Evolutionary conservation across 2,888 invertebrate species (phyloP), one percentile per base, ranked within the genome.

Genomic region (Morpho deidamia): DNA sequence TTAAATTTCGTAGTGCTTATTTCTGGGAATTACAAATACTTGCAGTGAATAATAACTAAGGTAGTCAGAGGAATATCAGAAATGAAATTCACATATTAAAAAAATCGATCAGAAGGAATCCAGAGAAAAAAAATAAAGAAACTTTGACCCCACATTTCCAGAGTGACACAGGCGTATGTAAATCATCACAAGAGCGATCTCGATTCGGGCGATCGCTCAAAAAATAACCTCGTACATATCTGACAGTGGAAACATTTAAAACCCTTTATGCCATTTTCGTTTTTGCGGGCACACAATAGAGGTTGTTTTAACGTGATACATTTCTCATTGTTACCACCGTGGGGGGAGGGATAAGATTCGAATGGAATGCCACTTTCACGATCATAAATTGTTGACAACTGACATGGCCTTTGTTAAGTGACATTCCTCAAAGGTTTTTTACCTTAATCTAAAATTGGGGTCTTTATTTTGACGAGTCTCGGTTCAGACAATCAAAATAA

Each of bases 321-420:
- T 48, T 45, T 44, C 35, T 44, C 49, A 53, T 58, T 55, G 47
- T 53, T 38, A 47, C 56, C 45, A 42, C 47, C 32, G 44, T 34
- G 10, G 33, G 34, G 23, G 50, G 50, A 41, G 48, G 53, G 40
- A 53, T 53, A 52, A 42, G 56, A 59, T 47, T 48, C 43, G 48
- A 44, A 49, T 38, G 61, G 61, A 61, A 62, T 62, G 61, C 45
- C 42, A 55, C 62, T 62, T 61, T 61, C 62, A 57, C 57, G 61
- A 61, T 62, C 61, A 61, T 62, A 62, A 62, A 62, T 62, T 61
- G 59, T 62, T 59, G 62, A 62, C 62, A 59, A 61, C 57, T 61
- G 62, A 61, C 62, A 59, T 55, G 62, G 55, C 53, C 57, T 62
- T 62, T 62, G 61, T 62, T 57, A 57, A 56, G 59, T 62, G 59